Conservation (phyloP, 2,888 invertebrate genomes). For the Leptarthrus brevirostris region DNA sequence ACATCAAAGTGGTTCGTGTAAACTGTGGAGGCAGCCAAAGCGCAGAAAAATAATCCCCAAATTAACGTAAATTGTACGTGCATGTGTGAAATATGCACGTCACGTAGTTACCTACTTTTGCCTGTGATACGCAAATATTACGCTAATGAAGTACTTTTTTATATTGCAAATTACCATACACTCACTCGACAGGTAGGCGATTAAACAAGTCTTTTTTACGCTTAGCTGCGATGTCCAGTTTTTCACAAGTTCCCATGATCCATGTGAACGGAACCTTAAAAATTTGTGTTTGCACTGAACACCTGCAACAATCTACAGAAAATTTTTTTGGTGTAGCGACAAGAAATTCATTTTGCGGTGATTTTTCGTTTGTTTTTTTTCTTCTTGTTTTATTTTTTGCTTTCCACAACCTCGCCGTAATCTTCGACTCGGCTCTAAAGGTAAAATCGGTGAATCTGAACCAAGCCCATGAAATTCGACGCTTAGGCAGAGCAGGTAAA, state of each 20-base stretch:
- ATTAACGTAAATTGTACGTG: background rate
- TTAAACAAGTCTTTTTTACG: constrained; percentile 23
- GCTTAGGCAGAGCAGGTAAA: constrained; percentile 31
- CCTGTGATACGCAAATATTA: constrained; percentile 7
- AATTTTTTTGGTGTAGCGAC: constrained; percentile 18
- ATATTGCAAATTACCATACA: constrained; percentile 17
- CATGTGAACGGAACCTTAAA: constrained; percentile 48
- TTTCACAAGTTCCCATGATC: constrained; percentile 44
- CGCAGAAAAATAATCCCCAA: background rate
- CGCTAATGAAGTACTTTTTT: constrained; percentile 21
- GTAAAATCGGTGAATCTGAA: constrained; percentile 42
- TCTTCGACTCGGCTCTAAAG: constrained; percentile 27
- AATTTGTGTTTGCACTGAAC: constrained; percentile 48
- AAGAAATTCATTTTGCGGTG: constrained; percentile 50
- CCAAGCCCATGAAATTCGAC: constrained; percentile 45
- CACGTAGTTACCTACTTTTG: background rate
- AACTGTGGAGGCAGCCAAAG: background rate
- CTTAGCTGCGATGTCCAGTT: constrained; percentile 28
- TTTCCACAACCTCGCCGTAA: constrained; percentile 26
- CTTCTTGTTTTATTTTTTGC: constrained; percentile 16
- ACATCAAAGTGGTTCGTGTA: constrained; percentile 24
- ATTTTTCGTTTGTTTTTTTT: constrained; percentile 33
- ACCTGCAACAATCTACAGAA: constrained; percentile 48
- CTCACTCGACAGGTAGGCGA: constrained; percentile 16
- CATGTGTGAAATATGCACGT: background rate